Conservation (phyloP, 2,888 invertebrate genomes). For the Boloria selene region DNA sequence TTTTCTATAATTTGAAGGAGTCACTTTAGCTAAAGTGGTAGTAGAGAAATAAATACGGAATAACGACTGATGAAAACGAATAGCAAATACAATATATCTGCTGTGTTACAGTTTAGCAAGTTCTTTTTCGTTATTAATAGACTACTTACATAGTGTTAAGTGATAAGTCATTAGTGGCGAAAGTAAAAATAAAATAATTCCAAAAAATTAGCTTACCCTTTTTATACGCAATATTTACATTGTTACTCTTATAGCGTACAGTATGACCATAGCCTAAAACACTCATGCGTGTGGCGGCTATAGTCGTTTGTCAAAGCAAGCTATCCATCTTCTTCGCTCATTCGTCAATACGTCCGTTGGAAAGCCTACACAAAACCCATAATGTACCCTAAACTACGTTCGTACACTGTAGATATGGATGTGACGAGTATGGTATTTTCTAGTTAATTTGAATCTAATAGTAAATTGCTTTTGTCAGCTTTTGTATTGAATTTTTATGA, state of each 20-base stretch:
- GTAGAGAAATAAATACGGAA: too few relatives aligned
- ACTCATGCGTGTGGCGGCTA: constrained; percentile 48
- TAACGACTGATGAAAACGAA: too few relatives aligned
- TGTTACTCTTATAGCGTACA: background rate
- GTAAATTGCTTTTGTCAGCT: background rate
- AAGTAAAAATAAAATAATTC: too few relatives aligned
- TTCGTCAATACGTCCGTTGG: constrained; percentile 52
- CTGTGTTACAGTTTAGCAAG: too few relatives aligned
- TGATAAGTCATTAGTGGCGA: too few relatives aligned
- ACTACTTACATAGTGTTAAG: too few relatives aligned
- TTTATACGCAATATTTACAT: too few relatives aligned
- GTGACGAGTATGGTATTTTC: constrained; percentile 15
- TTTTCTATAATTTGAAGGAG: too few relatives aligned
- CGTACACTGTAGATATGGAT: constrained; percentile 26
- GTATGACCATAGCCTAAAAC: constrained; percentile 17
- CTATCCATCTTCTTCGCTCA: constrained; percentile 65
- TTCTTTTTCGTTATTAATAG: too few relatives aligned
- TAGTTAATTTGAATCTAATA: background rate
- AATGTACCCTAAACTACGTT: constrained; percentile 36
- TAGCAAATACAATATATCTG: too few relatives aligned
- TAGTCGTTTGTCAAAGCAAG: constrained; percentile 62
- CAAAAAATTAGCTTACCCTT: too few relatives aligned
- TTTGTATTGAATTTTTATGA: background rate
- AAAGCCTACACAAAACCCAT: constrained; percentile 40
- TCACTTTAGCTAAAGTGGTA: too few relatives aligned